Evolutionary conservation across 37 sponge, comb jelly and placozoan species (phyloP), one percentile per base, ranked within the genome.

Genomic region (Beroe forskalii): DNA sequence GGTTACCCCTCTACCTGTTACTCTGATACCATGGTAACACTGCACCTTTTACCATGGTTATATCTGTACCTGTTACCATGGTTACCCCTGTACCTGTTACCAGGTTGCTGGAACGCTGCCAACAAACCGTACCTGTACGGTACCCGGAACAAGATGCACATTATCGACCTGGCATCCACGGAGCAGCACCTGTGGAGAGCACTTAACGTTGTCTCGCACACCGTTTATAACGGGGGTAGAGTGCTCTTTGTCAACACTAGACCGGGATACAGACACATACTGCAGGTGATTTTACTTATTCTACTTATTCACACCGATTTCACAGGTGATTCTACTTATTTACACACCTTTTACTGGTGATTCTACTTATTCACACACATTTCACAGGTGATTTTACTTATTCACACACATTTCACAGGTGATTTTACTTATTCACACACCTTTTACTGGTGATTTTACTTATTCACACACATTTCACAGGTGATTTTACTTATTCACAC

Each of bases 161-260:
- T 66, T 24, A 66, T 66, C 20, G 67, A 66, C 28, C 23, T 66
- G 23, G 67, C 67, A 8, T n/a, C 6, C 28, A 66, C 67, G 23
- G 67, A 66, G 28, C 67, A 66, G 28, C 67, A 66, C 28, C 28
- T 66, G 67, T 66, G 67, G 67, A 14, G 67, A 14, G 67, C 67
- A 24, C 67, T 66, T 6, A 24, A 66, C 67, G 67, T 66, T 6
- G 28, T 66, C n/a, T 66, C 67, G 6, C 67, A 66, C 28, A 24
- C 20, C 28, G 67, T 24, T 6, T 14, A 14, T 6, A 66, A 24
- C 27, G 67, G 67, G 8, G 67, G 67, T n/a, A 27, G 6, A 8
- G 67, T 66, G 28, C 6, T 66, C n/a, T 66, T 66, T 24, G 28
- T 66, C 23, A 66, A 66, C 67, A n/a, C 8, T 24, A 66, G 67